Evolutionary conservation across 2,113 vertebrate genomes (phyloP).

Genomic region (Forbesichthys agassizii): DNA sequence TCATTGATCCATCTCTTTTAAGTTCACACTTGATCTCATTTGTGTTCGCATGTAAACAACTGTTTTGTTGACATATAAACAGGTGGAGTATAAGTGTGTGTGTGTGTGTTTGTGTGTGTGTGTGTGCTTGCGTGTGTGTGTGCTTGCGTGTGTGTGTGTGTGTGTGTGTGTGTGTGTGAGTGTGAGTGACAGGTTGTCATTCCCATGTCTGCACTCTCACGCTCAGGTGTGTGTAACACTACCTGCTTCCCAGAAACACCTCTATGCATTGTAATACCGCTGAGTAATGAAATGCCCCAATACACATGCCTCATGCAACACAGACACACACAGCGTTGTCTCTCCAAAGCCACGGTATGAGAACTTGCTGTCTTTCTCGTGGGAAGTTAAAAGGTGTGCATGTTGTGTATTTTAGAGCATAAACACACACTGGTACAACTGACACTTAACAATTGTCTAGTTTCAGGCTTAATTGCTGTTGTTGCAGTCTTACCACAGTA

Average conservation of each 20-base stretch:
- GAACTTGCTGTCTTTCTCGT: constrained; percentile 52
- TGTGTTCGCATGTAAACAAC: constrained; percentile 1
- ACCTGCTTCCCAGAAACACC: constrained; percentile 60
- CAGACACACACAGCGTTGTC: constrained; percentile 1
- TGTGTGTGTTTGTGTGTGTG: constrained; percentile 10
- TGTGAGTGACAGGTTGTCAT: constrained; percentile 11
- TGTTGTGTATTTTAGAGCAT: constrained; percentile 32
- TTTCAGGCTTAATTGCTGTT: neutral
- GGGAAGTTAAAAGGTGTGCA: constrained; percentile 56
- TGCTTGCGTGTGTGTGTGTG: constrained; percentile 9
- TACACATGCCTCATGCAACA: constrained; percentile 13
- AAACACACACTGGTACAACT: neutral
- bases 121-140: constrained; percentile 18
- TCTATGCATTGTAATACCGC: constrained; percentile 39
- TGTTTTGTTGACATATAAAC: constrained; percentile 52
- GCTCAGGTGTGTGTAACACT: constrained; percentile 52
- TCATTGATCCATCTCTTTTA: no score
- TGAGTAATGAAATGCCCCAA: constrained; percentile 57
- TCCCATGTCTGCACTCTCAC: constrained; percentile 55
- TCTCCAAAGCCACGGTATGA: constrained; percentile 32
- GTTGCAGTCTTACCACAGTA: constrained; percentile 11
- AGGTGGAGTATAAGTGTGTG: neutral
- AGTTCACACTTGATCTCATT: no score
- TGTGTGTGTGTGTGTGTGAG: constrained; percentile 19
- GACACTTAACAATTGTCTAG: constrained; percentile 30